Base-by-base conservation (phyloP, 2,888 invertebrate genomes). In the Anoplius nigerrimus region DNA sequence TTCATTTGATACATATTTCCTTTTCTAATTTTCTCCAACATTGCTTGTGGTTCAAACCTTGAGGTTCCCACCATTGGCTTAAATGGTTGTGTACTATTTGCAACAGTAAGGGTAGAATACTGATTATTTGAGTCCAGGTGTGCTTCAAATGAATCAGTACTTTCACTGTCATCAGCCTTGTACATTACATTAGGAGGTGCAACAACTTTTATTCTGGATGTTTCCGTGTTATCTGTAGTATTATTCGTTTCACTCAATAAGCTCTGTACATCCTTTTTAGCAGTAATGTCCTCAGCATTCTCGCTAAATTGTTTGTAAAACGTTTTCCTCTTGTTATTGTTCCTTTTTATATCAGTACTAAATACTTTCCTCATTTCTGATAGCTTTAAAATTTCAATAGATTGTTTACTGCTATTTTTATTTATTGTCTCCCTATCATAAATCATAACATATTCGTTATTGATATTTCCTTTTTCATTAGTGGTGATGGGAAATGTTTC, bases 31-130 rank as follows among this genome's bases (percentile, higher is more conserved):
- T 92, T 92, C 80, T 94, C 94, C 34, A 95, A 86, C 89, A 96
- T 91, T 51, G 90, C 89, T 81, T 94, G 94, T 3, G 94, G 93
- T 85, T 95, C 94, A 83, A 95, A 95, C 79, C 91, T 90, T 0
- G 90, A 86, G 75, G 91, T 91, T 1, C 89, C 87, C 11, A 87
- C 80, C 42, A 82, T 85, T 21, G 89, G 82, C 66, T 82, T 66
- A 65, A 67, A 53, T 56, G 70, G 62, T 45, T 72, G 74, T 13
- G 78, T 73, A 58, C 76, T 76, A 62, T 81, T 84, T 62, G 70
- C 51, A 8, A 68, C 78, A 55, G 61, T 72, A 54, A 83, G 57
- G 13, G 75, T 64, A 13, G 70, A 64, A 45, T 82, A 83, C 22
- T 84, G 82, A 48, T 79, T 81, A 53, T 73, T 78, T 0, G 79